Conservation (phyloP, 2,113 vertebrate genomes). For the Channa maculata region DNA sequence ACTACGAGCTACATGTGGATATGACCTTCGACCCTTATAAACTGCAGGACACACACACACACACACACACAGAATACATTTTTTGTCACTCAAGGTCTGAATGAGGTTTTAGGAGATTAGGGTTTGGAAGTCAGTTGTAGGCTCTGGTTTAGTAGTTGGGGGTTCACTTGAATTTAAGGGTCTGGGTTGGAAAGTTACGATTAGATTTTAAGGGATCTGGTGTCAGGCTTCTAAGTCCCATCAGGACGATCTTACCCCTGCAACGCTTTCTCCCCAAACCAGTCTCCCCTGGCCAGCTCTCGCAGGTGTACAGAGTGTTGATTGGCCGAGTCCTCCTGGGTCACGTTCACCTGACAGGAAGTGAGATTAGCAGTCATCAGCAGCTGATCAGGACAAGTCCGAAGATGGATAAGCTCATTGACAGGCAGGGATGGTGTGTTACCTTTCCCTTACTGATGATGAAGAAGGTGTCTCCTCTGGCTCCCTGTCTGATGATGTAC, state of each 20-base stretch:
- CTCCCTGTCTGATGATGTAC: slow-evolving; percentile 98
- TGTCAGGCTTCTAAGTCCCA: background rate
- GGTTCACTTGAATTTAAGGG: background rate
- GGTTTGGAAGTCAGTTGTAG: too few relatives aligned
- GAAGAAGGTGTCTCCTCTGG: slow-evolving; percentile 98
- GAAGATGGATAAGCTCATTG: background rate
- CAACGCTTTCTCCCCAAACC: slow-evolving; percentile 74
- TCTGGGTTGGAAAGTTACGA: too few relatives aligned
- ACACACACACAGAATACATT: too few relatives aligned
- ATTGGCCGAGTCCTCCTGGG: slow-evolving; percentile 60
- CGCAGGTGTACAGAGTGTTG: slow-evolving; percentile 56
- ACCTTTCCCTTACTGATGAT: slow-evolving; percentile 99
- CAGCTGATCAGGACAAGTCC: background rate
- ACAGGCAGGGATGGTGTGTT: background rate
- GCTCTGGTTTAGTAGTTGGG: too few relatives aligned
- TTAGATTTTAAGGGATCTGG: background rate
- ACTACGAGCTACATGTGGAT: too few relatives aligned
- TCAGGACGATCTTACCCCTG: slow-evolving; percentile 63
- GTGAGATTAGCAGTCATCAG: background rate
- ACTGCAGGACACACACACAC: too few relatives aligned
- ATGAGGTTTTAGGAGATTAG: too few relatives aligned
- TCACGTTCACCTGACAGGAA: slow-evolving; percentile 67
- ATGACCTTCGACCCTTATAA: too few relatives aligned
- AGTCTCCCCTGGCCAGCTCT: slow-evolving; percentile 69
- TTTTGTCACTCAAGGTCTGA: too few relatives aligned